Base-by-base conservation (phyloP, 2,113 vertebrate genomes). In the Brachyistius frenatus region DNA sequence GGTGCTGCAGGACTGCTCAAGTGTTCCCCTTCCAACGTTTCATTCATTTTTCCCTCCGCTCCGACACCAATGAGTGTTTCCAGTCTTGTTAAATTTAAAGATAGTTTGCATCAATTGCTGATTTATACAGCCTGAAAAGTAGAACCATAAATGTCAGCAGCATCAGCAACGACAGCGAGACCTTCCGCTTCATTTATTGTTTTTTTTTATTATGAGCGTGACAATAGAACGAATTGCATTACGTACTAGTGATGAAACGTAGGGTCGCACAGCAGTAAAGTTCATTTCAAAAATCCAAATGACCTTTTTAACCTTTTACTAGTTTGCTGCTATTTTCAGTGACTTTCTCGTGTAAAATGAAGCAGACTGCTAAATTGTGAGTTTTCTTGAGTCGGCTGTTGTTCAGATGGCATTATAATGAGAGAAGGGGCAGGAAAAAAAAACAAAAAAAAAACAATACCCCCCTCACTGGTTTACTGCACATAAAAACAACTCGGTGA, bases 401-500 rank as follows among this genome's bases (percentile, higher is more conserved):
- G 55, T 78, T 83, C 44, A 63, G 55, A 7, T 77, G 63, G 60
- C 63, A 55, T 83, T 58, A 36, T 71, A 69, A 76, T 84, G 50
- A 88, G 44, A 65, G 46, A 33, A 57, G 37, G 41, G 54, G 32
- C 37, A 36, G 47, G 50, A 2, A 2, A 1, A 4, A 8, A 2
- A 60, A 6, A 13, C 33, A 1, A 3, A 23, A 5, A 49, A 7
- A n/a, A 36, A 6, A 44, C 23, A 60, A 44, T 46, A 41, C 44
- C 16, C 32, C 32, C 47, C 9, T 67, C 60, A 32, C 72, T 74
- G 85, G 55, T 88, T 88, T 81, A 71, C 73, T 81, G 86, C 67
- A 66, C 66, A 84, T 83, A 88, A 90, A 91, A 92, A 81, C 76
- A 91, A 89, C 46, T 77, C 62, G 0, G 31, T 83, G 82, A 91